Evolutionary conservation across 2,113 vertebrate genomes (phyloP).

Genomic region (Dryoscopus gambensis): DNA sequence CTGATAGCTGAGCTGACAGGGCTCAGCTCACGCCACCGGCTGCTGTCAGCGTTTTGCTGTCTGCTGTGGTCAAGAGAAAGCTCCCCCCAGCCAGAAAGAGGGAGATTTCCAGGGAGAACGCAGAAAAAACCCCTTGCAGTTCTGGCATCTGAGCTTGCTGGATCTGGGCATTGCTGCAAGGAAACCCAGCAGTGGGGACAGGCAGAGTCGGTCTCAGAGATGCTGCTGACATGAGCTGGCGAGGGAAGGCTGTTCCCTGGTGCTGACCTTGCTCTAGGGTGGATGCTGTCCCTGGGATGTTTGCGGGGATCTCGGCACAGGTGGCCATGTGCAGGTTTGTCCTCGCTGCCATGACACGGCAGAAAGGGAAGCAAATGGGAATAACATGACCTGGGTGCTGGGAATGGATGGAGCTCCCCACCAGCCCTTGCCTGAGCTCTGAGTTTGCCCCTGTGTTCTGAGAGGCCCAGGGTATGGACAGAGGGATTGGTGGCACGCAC

Average conservation of each 20-base stretch:
- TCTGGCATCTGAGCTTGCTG: not conserved
- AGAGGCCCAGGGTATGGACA: not conserved
- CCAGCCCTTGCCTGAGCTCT: not conserved
- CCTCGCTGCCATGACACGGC: accelerated
- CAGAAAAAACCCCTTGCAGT: not conserved
- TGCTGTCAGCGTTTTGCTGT: not conserved
- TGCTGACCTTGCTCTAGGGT: not conserved
- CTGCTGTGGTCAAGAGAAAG: not conserved
- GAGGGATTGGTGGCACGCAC: not conserved
- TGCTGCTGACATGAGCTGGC: not conserved
- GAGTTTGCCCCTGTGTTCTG: not conserved
- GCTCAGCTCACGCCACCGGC: not conserved
- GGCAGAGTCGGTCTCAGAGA: not conserved
- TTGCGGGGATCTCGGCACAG: not conserved
- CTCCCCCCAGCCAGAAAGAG: not conserved
- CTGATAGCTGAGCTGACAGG: not conserved
- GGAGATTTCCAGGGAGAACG: not conserved
- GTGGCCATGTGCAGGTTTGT: not conserved
- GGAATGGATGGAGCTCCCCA: not conserved
- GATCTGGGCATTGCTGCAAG: not conserved
- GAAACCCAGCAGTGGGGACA: not conserved
- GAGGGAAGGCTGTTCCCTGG: not conserved
- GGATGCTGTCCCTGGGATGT: not conserved
- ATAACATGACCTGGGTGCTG: not conserved
- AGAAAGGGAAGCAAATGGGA: not conserved